Evolutionary conservation across 2,797 vertebrate species (phyloP).

Genomic region (Crax fasciolata): DNA sequence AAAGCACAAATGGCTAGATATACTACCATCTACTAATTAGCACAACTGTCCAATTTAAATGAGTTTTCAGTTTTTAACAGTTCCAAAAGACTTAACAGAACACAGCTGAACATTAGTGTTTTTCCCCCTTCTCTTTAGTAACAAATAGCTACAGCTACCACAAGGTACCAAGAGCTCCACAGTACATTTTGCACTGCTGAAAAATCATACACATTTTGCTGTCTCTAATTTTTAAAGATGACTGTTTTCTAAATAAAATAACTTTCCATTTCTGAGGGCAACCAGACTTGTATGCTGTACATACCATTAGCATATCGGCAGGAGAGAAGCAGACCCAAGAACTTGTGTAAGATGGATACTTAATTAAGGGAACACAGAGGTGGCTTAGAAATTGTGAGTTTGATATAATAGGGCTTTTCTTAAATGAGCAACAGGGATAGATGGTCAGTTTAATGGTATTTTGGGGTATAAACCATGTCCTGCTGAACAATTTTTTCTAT

Average conservation of each 20-base stretch:
- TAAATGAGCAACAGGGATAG: neutral
- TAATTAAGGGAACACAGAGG: neutral
- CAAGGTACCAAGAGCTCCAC: neutral
- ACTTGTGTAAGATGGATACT: neutral
- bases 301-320: neutral
- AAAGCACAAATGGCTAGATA: neutral
- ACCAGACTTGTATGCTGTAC: rapidly evolving
- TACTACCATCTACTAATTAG: neutral
- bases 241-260: neutral
- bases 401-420: neutral
- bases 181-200: neutral
- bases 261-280: neutral
- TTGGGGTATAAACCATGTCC: neutral
- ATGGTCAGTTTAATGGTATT: neutral
- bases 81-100: neutral
- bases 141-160: neutral
- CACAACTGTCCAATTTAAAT: neutral
- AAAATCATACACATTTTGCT: neutral
- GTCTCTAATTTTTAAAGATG: neutral
- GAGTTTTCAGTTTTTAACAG: neutral
- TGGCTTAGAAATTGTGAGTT: neutral
- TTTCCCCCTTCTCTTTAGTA: neutral
- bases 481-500: neutral
- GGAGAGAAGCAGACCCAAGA: neutral
- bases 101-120: neutral